Percentiles rank a stretch among this genome's conserved stretches.
Conservation (phyloP, 1,140 invertebrate species). For the Drosophila tani region DNA sequence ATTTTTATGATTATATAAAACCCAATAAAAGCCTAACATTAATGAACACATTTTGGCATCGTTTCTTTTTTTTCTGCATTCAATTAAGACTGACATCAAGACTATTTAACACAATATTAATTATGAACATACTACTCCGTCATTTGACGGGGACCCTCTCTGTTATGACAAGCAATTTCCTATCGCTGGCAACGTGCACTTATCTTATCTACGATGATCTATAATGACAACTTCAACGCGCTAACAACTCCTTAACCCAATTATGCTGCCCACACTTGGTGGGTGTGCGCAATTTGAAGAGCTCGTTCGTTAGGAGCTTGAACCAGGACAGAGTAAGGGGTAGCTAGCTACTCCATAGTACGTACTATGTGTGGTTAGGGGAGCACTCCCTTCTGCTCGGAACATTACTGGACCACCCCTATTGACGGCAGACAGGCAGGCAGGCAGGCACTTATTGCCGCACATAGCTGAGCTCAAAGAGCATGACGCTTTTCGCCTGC, state of each 20-base stretch:
- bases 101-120: conserved; percentile 43
- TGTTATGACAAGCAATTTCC: conserved; percentile 63
- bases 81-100: conserved; percentile 33
- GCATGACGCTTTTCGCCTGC: conserved; percentile 70
- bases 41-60: too few species aligned
- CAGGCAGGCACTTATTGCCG: conserved; percentile 35
- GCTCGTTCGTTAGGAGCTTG: conserved; percentile 43
- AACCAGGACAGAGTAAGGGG: not conserved
- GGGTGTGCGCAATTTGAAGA: conserved; percentile 71
- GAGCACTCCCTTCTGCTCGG: conserved; percentile 9
- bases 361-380: not conserved
- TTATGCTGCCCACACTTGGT: conserved; percentile 68
- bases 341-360: too few species aligned
- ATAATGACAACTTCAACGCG: conserved; percentile 75
- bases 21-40: not conserved
- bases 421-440: conserved; percentile 45
- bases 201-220: conserved; percentile 59
- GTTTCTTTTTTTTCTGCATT: not conserved
- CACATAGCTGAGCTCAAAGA: conserved; percentile 59
- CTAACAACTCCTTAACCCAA: conserved; percentile 80
- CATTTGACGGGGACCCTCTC: conserved; percentile 4
- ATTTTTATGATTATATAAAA: too few species aligned
- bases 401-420: conserved; percentile 49
- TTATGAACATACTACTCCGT: conserved; percentile 38
- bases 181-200: conserved; percentile 48